phyloP scores from a whole-genome alignment of 2,888 invertebrate species.

The Leucania comma region DNA sequence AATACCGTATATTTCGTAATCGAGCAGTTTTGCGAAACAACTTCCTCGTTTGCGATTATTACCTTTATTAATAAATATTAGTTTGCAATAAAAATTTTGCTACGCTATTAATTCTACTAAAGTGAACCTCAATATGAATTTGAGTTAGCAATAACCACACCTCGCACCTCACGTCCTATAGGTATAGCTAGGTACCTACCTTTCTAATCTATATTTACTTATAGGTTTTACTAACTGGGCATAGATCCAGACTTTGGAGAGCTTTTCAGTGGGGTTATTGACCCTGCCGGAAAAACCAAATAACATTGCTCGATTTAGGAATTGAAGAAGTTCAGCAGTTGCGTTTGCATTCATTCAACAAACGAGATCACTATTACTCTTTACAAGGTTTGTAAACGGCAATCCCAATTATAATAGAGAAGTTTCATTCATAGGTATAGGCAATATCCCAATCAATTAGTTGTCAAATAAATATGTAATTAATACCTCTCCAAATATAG shows the following conservation, averaged over 20 bases:
- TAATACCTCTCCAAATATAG: background rate
- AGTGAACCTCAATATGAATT: background rate
- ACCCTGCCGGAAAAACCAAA: no score
- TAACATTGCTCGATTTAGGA: background rate
- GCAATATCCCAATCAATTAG: background rate
- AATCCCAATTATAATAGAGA: no score
- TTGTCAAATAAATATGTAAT: background rate
- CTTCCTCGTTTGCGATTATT: constrained; percentile 25
- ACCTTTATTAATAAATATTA: background rate
- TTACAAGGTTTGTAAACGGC: background rate
- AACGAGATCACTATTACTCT: no score
- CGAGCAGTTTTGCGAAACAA: background rate
- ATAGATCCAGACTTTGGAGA: no score
- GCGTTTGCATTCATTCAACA: background rate
- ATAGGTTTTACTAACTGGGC: no score
- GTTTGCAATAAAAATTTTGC: constrained; percentile 2
- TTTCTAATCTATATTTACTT: no score
- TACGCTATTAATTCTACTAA: background rate
- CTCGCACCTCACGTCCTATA: no score
- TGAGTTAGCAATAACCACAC: no score
- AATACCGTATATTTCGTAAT: constrained; percentile 34
- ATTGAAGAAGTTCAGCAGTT: background rate
- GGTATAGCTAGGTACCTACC: no score
- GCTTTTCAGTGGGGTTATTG: no score
- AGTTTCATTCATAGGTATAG: background rate